Evolutionary conservation across 2,888 invertebrate species (phyloP), one percentile per base, ranked within the genome.

Genomic region (Ectropis crepuscularia): DNA sequence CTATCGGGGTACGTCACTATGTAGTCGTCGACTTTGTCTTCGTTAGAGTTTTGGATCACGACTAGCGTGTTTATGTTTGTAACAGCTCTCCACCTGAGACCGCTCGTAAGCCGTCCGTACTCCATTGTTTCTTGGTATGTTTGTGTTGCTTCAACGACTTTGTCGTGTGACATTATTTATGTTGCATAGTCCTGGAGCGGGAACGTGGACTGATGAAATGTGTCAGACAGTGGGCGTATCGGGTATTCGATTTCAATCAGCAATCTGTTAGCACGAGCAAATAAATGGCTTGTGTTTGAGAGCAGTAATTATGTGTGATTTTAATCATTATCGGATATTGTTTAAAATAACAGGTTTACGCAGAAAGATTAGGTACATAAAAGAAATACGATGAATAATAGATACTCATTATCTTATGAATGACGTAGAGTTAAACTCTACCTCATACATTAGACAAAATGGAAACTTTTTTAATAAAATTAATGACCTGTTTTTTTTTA

Each of bases 1-100:
- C 81, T 84, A 66, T 89, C 87, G 11, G 88, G 87, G 58, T 80
- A 89, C 68, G 87, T 86, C 72, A 89, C 87, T 28, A 84, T 71
- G 73, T 89, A 90, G 69, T 85, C 84, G 64, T 89, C 87, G 68
- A 73, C 74, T 64, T 79, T 80, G 28, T 87, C 86, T 59, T 70
- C 70, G 64, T 74, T 76, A 48, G 74, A 65, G 67, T 86, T 85
- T 70, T 82, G 81, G 57, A 82, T 80, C 50, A 79, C 76, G 37
- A 81, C 72, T 8, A 85, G 75, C 37, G 77, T 63, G 74, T 78
- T 76, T 74, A 77, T 53, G 73, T 73, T 54, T 76, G 78, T 55
- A 78, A 76, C 37, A 78, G 84, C 86, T 68, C 82, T 85, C 90
- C 89, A 90, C 60, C 75, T 77, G 58, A 88, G 70, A 43, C 85